Base-by-base conservation (phyloP, 2,888 invertebrate species). In the Drosophila dives region DNA sequence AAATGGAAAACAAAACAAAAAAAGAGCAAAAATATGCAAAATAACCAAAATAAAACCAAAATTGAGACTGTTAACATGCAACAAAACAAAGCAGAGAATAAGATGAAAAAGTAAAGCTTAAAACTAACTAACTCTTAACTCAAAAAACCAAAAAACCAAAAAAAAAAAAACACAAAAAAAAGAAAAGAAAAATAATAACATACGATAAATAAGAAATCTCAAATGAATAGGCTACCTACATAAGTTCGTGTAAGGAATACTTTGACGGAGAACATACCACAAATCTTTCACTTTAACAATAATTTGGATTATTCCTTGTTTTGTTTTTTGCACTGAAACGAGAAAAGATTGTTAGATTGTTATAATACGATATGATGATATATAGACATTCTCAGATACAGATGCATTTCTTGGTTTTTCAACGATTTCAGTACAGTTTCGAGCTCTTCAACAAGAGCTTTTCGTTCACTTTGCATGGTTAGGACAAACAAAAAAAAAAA, bases 51-150 rank as follows among this genome's bases (percentile, higher is more conserved):
- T 64, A 74, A 83, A 79, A 75, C 68, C 72, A 71, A 86, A 89
- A 87, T 83, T 87, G 86, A 86, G 86, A 86, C 86, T 86, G 86
- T 86, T 71, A 89, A 82, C 72, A 82, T 74, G 88, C 69, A 85
- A 72, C 75, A 72, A 74, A 45, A 72, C 65, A 75, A 85, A 59
- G 76, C 72, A 64, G 76, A 78, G 42, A 65, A 66, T 79, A 82
- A 66, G 67, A 49, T 66, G 63, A 65, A 50, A 62, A 60, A 50
- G 51, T 68, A 77, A 80, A 70, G 67, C 67, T 69, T 75, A 79
- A 69, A 75, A 77, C 65, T 78, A 72, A 55, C 55, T 67, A 80
- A 80, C 72, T 56, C 64, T 76, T 76, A 77, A 77, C 61, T 71
- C 70, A 55, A 69, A 80, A 77, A 76, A 42, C 20, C 8, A 36